phyloP scores from a whole-genome alignment of 2,113 vertebrate species.

The Zosterops pallidus region DNA sequence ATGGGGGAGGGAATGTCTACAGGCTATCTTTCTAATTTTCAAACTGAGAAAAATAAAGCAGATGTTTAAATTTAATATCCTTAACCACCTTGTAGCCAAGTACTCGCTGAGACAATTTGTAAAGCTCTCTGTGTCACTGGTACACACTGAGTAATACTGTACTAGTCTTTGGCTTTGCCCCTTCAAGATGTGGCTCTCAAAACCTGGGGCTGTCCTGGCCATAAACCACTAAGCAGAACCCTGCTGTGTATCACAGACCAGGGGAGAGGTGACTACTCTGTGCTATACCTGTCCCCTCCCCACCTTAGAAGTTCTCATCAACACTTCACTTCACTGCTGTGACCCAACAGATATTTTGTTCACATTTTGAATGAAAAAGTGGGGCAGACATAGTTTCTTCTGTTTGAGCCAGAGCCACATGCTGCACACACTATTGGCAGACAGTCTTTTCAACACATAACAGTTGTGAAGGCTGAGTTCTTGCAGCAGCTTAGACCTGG shows the following conservation, averaged over 20 bases:
- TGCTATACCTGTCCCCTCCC: rapidly evolving
- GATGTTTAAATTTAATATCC: background rate
- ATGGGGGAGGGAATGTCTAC: background rate
- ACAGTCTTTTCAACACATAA: background rate
- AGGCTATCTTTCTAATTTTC: background rate
- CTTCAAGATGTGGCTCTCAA: background rate
- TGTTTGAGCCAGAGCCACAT: background rate
- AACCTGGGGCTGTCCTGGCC: background rate
- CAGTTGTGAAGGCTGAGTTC: background rate
- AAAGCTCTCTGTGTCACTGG: background rate
- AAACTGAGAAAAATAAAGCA: background rate
- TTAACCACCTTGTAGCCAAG: background rate
- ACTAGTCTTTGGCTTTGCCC: background rate
- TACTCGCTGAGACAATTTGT: background rate
- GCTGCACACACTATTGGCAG: background rate
- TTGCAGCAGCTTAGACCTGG: background rate
- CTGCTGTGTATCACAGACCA: background rate
- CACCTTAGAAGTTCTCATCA: background rate
- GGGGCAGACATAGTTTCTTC: background rate
- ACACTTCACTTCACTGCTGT: background rate
- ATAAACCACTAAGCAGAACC: background rate
- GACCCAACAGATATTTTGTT: background rate
- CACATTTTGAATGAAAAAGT: background rate
- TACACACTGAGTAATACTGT: background rate
- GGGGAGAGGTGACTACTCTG: background rate